Evolutionary conservation across 2,797 vertebrate species (phyloP).

Genomic region (Myotis vivesi): DNA sequence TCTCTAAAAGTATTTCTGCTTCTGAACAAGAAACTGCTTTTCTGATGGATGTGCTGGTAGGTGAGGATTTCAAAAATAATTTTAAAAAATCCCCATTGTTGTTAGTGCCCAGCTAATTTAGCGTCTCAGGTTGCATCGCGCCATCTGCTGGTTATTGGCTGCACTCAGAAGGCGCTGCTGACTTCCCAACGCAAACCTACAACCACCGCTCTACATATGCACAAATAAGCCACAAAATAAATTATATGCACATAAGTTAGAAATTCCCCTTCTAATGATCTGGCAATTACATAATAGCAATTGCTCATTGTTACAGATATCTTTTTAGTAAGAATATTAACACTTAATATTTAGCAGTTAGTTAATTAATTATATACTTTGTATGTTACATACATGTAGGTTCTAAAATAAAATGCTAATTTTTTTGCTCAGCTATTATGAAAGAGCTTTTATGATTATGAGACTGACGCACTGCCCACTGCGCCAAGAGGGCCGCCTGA

Average conservation of each 20-base stretch:
- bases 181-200: neutral
- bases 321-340: constrained; percentile 5
- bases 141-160: neutral
- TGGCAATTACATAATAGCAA: neutral
- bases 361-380: neutral
- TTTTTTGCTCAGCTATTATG: neutral
- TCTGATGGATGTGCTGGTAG: neutral
- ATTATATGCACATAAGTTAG: neutral
- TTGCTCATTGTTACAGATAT: neutral
- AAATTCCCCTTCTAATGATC: neutral
- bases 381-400: neutral
- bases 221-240: neutral
- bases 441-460: neutral
- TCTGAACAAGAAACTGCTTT: constrained; percentile 22
- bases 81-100: neutral
- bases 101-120: neutral
- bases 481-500: too few species aligned
- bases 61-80: neutral
- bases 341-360: neutral
- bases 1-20: constrained; percentile 29
- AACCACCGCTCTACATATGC: neutral
- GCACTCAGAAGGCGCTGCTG: neutral
- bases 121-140: neutral
- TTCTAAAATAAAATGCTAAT: constrained; percentile 33
- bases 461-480: too few species aligned